Percentiles rank a stretch among this genome's conserved stretches.
Conservation (phyloP, 2,113 vertebrate species). For the Picathartes gymnocephalus region DNA sequence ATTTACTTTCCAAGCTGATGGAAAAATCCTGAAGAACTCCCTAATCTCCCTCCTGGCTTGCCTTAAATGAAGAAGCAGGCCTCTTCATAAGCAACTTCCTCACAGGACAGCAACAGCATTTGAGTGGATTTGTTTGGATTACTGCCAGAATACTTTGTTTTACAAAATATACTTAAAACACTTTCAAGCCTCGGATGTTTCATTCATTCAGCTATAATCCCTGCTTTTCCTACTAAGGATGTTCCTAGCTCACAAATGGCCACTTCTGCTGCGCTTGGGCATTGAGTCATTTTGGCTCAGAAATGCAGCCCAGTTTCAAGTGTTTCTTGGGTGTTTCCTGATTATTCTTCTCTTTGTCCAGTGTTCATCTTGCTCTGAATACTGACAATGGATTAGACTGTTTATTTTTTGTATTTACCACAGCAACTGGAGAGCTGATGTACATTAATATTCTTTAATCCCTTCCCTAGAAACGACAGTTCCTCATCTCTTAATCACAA, state of each 20-base stretch:
- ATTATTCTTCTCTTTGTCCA: neutral
- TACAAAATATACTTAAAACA: neutral
- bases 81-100: neutral
- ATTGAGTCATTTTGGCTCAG: neutral
- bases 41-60: neutral
- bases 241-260: neutral
- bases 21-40: neutral
- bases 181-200: neutral
- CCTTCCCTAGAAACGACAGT: neutral
- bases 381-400: neutral
- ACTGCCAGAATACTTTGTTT: neutral
- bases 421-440: neutral
- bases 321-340: neutral
- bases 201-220: neutral
- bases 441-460: neutral
- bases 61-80: constrained; percentile 2
- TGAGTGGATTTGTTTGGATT: constrained; percentile 22
- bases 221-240: neutral
- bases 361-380: neutral
- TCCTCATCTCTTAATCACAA: neutral
- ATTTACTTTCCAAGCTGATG: neutral
- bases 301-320: neutral
- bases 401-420: neutral
- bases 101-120: neutral
- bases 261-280: neutral